Evolutionary conservation across 2,113 vertebrate species (phyloP).

Genomic region (Rhadina sibilatrix): DNA sequence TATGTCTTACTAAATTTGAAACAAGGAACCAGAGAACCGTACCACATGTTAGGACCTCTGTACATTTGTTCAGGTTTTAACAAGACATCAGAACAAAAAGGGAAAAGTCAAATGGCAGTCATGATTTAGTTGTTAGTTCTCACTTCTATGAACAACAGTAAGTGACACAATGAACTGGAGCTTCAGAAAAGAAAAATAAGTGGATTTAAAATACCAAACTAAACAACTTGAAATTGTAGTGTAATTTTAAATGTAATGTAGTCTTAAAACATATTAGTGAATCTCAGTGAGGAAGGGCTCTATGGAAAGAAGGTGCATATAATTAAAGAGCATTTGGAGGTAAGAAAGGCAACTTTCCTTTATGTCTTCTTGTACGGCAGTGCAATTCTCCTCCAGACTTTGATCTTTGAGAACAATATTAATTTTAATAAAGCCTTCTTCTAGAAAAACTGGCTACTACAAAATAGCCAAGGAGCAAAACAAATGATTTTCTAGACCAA

Average conservation of each 20-base stretch:
- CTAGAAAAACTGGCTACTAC: background rate
- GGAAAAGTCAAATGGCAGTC: background rate
- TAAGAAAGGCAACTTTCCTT: background rate
- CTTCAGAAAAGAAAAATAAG: background rate
- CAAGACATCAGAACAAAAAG: background rate
- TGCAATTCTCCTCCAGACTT: background rate
- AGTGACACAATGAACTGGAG: background rate
- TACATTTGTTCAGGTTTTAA: background rate
- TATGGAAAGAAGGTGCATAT: background rate
- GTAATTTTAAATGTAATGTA: accelerated
- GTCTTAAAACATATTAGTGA: background rate
- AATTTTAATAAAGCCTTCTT: background rate
- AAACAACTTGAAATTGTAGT: background rate
- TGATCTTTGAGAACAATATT: background rate
- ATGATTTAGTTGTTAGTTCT: background rate
- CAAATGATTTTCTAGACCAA: background rate
- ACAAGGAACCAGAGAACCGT: background rate
- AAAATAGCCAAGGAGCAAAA: background rate
- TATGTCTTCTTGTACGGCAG: background rate
- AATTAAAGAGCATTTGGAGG: background rate
- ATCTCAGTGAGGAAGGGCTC: background rate
- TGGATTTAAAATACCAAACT: background rate
- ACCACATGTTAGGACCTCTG: background rate
- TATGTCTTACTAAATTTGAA: background rate
- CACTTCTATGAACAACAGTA: background rate